Base-by-base conservation (phyloP, 2,113 vertebrate genomes). In the Phainopepla nitens region DNA sequence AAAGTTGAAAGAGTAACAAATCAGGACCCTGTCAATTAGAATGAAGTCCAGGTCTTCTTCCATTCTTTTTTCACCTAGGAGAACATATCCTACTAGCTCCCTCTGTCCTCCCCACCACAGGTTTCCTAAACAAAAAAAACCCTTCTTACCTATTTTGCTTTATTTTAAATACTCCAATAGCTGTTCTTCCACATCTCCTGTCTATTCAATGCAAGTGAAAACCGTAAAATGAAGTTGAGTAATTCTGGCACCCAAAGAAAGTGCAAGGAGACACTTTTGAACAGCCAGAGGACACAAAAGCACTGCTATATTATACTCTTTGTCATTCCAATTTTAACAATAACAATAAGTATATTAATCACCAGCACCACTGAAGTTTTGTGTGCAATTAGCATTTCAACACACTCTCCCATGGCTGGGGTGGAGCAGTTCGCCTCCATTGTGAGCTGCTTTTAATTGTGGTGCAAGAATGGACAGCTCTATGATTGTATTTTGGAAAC, bases 321-420 rank as follows among this genome's bases (percentile, higher is more conserved):
- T 98, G 97, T 97, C 95, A 96, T 97, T 97, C 95, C 95, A 93
- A 96, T 98, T 97, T 97, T 96, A 97, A 95, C 96, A 93, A 78
- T 96, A 96, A 96, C 91, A 94, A 58, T 97, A 97, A 96, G 82
- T 94, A 93, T 97, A 97, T 97, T 97, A 97, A 97, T 97, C 97
- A 96, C 87, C 97, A 96, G 82, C 87, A 94, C 86, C 82, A 90
- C 78, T 50, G 68, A 91, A 90, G 81, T 97, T 97, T 96, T 94
- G 70, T 56, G 72, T 93, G 86, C 94, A 96, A 94, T 98, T 98
- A 96, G 96, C 78, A 95, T 96, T 96, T 98, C 82, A 97, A 89
- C 89, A 8, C 91, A 69, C 68, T 96, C 86, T 87, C 86, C 89
- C 87, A 91, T 47, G 70, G 73, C 83, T 86, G 91, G 89, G 96